Conservation (phyloP, 2,888 invertebrate genomes). For the Frankliniella fusca region DNA sequence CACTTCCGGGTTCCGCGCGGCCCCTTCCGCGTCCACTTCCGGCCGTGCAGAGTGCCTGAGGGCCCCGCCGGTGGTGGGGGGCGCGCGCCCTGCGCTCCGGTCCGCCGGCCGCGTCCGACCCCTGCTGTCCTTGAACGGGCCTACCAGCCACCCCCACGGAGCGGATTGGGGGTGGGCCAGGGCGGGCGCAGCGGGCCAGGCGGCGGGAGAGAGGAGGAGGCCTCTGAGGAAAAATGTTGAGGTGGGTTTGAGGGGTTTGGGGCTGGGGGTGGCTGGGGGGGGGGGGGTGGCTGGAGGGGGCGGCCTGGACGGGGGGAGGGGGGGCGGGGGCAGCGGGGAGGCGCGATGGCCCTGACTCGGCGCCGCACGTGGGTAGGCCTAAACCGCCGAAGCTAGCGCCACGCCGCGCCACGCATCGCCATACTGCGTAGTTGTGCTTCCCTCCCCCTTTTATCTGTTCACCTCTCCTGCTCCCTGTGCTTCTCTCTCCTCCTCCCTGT, state of each 20-base stretch:
- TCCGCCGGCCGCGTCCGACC: background rate
- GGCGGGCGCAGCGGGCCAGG: no score
- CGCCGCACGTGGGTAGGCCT: conserved; percentile 10
- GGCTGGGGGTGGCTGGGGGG: background rate
- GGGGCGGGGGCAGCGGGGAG: background rate
- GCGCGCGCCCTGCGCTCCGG: background rate
- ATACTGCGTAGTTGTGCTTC: background rate
- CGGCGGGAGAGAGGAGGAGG: background rate
- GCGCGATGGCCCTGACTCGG: background rate
- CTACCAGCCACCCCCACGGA: background rate
- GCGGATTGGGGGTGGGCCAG: no score
- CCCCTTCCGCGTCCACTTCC: no score
- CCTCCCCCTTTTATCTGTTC: background rate
- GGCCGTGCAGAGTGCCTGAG: no score
- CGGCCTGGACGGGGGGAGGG: background rate
- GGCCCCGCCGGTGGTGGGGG: no score
- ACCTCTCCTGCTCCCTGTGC: no score
- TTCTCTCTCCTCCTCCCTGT: no score
- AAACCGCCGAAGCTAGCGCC: background rate
- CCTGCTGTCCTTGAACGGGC: background rate
- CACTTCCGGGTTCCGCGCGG: no score
- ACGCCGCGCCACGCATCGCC: background rate
- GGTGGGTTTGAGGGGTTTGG: background rate
- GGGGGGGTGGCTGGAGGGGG: background rate
- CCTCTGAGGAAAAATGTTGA: conserved; percentile 6